phyloP scores from a whole-genome alignment of 2,113 vertebrate genomes.

The Stomatorhinus ivindoensis region DNA sequence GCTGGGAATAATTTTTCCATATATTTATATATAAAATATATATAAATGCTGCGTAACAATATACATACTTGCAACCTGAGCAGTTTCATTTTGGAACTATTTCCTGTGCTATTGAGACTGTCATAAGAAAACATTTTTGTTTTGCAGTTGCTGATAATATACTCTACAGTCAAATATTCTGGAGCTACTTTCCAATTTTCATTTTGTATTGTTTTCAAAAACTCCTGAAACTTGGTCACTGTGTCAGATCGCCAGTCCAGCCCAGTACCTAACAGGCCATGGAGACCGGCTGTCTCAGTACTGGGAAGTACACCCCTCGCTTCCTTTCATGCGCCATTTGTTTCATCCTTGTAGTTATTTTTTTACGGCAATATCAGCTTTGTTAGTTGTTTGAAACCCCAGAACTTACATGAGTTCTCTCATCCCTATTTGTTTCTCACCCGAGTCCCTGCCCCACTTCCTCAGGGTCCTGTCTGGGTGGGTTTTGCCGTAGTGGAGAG shows the following conservation, averaged over 20 bases:
- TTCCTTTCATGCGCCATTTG: neutral
- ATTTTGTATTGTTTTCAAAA: neutral
- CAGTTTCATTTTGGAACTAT: neutral
- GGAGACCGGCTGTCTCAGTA: neutral
- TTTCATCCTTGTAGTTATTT: neutral
- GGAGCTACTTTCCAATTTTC: neutral
- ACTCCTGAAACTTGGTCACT: neutral
- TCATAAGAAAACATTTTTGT: neutral
- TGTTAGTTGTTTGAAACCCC: neutral
- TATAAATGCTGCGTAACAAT: neutral
- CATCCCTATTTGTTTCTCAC: conserved; percentile 23
- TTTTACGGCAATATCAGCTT: neutral
- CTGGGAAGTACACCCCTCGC: neutral
- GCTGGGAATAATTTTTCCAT: neutral
- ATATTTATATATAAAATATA: neutral
- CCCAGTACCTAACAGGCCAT: neutral
- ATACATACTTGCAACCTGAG: neutral
- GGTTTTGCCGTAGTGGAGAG: conserved; percentile 40
- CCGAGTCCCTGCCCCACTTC: conserved; percentile 20
- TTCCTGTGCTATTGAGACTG: neutral
- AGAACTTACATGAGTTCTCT: neutral
- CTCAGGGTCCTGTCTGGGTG: conserved; percentile 7
- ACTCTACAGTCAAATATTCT: neutral
- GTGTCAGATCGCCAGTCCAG: neutral
- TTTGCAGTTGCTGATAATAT: neutral